Base-by-base conservation (phyloP, 2,888 invertebrate species). In the Leptinotarsa juncta region DNA sequence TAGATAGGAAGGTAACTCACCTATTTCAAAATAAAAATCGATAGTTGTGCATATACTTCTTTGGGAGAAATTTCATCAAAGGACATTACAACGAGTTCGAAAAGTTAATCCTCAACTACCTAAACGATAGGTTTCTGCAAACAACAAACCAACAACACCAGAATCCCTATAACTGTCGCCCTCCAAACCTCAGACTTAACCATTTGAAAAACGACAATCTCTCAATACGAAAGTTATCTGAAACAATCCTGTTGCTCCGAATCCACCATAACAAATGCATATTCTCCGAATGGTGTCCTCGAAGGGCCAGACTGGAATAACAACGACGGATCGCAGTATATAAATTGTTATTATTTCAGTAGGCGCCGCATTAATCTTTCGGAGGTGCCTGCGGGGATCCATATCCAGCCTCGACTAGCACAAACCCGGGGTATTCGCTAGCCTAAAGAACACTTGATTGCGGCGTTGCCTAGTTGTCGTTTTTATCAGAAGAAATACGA, bases 311-410 rank as follows among this genome's bases (percentile, higher is more conserved):
- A 32, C 62, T 62, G 62, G 62, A 62, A 72, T 67, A 72, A 67
- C 67, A 70, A 75, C 57, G 60, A 62, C 62, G 62, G n/a, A 62
- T 62, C 62, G 66, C 75, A 72, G 70, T 72, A 69, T 51, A 75
- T 75, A 75, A 75, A 78, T 76, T 72, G 73, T 74, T 76, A 78
- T 78, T 73, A 75, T 76, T 73, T 76, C 62, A 75, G 69, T 74
- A 75, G 78, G 73, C 78, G 76, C 78, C 78, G 62, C 74, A 73
- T 78, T 76, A 75, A 75, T 75, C 75, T 75, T 75, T 53, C 70
- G 42, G 73, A 73, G 72, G 66, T 66, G 67, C 72, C 66, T 71
- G 65, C 66, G 74, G 71, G 67, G 50, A 67, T 67, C 23, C 62
- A n/a, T 16, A 62, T 62, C 62, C 62, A 26, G 62, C 62, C n/a